phyloP scores from a whole-genome alignment of 2,888 invertebrate genomes.

The Agriopis aurantiaria region DNA sequence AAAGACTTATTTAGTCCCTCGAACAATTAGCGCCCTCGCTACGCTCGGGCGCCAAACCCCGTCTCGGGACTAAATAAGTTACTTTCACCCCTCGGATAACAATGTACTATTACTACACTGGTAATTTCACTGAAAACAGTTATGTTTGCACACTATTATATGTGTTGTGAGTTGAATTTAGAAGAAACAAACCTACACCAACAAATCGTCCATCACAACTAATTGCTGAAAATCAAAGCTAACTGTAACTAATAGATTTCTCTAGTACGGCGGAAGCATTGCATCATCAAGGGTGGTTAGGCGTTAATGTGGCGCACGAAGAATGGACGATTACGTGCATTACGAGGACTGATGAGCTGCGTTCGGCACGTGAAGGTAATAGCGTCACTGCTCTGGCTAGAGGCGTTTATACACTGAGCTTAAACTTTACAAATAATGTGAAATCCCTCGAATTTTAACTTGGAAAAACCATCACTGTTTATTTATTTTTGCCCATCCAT shows the following conservation, averaged over 20 bases:
- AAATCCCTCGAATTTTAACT: neutral
- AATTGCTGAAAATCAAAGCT: conserved; percentile 49
- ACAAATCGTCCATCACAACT: conserved; percentile 37
- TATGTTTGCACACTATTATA: too few relatives aligned
- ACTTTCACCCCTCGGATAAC: too few relatives aligned
- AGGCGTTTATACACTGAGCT: conserved; percentile 5
- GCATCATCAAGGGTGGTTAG: conserved; percentile 37
- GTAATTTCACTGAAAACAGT: too few relatives aligned
- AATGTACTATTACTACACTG: too few relatives aligned
- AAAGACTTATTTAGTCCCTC: too few relatives aligned
- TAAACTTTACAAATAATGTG: neutral
- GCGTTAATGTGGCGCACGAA: conserved; percentile 38
- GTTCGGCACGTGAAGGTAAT: conserved; percentile 37
- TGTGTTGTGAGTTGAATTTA: too few relatives aligned
- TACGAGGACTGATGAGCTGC: conserved; percentile 40
- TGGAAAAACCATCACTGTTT: too few relatives aligned
- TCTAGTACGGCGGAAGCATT: conserved; percentile 30
- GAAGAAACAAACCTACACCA: neutral
- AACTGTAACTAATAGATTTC: conserved; percentile 37
- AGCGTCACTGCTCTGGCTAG: conserved; percentile 18
- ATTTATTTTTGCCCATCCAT: too few relatives aligned
- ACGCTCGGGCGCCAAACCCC: too few relatives aligned
- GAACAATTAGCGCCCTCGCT: too few relatives aligned
- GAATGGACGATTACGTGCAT: conserved; percentile 42
- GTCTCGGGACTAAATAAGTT: too few relatives aligned